Evolutionary conservation across 2,888 invertebrate genomes (phyloP).

Genomic region (Exocentrus adspersus): DNA sequence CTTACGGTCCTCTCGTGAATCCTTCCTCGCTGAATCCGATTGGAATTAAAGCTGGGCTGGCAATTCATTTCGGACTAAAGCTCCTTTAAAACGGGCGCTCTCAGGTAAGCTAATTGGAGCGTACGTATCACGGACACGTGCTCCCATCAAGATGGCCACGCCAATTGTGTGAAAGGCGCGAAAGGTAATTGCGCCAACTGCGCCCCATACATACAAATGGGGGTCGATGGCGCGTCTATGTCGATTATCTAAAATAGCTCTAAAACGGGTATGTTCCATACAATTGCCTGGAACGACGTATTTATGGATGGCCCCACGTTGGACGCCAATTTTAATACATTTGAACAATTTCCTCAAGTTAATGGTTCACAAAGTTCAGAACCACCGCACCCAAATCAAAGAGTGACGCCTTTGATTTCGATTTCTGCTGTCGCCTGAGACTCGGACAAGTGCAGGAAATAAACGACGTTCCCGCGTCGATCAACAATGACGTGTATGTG

Average conservation of each 20-base stretch:
- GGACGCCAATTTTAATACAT: too few species aligned
- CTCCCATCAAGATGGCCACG: conserved; percentile 48
- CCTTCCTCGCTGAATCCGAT: conserved; percentile 21
- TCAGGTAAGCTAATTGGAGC: conserved; percentile 55
- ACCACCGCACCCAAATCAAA: too few species aligned
- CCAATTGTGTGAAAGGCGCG: conserved; percentile 37
- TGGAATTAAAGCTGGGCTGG: conserved; percentile 42
- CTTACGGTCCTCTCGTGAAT: not conserved
- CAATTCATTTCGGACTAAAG: conserved; percentile 55
- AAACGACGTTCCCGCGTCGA: conserved; percentile 3
- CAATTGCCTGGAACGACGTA: too few species aligned
- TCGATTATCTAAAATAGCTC: too few species aligned
- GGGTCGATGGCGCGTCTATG: conserved; percentile 35
- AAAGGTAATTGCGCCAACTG: conserved; percentile 54
- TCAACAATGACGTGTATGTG: conserved; percentile 6
- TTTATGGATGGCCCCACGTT: too few species aligned
- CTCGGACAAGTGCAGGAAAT: not conserved
- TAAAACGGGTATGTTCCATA: too few species aligned
- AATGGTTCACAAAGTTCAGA: too few species aligned
- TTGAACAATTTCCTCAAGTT: too few species aligned
- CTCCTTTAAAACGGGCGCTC: conserved; percentile 53
- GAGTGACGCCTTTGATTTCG: too few species aligned
- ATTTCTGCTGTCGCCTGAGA: too few species aligned
- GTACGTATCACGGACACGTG: conserved; percentile 54
- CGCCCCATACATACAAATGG: conserved; percentile 60